A percentile compares a stretch with the other conserved stretches of the same genome.
Evolutionary conservation across 2,797 vertebrate species (phyloP).

Genomic region (Coranthus polyacanthus): DNA sequence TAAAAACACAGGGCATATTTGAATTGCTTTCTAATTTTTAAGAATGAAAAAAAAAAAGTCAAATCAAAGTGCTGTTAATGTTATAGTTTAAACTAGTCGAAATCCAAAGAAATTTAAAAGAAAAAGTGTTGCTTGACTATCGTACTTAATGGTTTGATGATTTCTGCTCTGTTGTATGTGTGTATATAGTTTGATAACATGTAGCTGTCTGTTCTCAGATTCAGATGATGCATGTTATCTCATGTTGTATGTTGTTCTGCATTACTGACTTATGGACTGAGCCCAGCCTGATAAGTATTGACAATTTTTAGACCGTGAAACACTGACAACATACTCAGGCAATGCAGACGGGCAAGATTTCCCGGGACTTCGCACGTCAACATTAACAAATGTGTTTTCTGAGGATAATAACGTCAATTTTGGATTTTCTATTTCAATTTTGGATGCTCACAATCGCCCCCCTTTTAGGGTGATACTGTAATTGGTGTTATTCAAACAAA

Average conservation of each 20-base stretch:
- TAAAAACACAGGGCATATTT: slow-evolving; percentile 2
- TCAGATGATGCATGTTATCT: slow-evolving; percentile 61
- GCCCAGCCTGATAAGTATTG: slow-evolving; percentile 22
- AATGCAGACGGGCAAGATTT: slow-evolving; percentile 59
- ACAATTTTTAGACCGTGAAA: no score
- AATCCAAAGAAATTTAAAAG: not conserved
- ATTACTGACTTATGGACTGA: slow-evolving; percentile 14
- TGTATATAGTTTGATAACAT: slow-evolving; percentile 32
- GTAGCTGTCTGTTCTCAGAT: slow-evolving; percentile 37
- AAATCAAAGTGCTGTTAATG: no score
- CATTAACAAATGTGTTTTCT: not conserved
- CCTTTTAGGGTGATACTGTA: not conserved
- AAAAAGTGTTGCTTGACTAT: slow-evolving; percentile 9
- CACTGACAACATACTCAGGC: slow-evolving; percentile 12
- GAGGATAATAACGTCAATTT: not conserved
- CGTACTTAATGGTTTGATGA: slow-evolving; percentile 30
- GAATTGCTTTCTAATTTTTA: not conserved
- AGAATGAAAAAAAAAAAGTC: no score
- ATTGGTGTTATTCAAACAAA: not conserved
- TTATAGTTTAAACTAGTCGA: no score
- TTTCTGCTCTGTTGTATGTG: slow-evolving; percentile 42
- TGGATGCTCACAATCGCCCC: no score
- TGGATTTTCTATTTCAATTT: no score
- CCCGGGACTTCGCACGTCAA: slow-evolving; percentile 2
- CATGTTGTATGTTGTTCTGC: slow-evolving; percentile 32